Evolutionary conservation across 2,888 invertebrate species (phyloP), one percentile per base, ranked within the genome.

Genomic region (Sclerodermus sp.): DNA sequence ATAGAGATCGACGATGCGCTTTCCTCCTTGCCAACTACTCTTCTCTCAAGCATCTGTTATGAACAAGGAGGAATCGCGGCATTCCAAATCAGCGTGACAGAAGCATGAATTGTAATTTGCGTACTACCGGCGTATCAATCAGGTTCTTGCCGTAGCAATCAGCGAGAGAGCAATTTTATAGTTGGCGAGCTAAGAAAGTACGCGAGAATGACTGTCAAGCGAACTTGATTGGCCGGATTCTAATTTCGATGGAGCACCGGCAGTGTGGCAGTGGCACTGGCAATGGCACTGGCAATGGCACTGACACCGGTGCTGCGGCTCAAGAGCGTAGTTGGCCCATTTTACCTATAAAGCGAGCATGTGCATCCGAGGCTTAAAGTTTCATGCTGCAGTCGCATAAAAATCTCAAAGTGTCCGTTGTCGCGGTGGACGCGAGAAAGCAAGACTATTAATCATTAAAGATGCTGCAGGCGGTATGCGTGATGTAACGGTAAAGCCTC

Each of bases 391-490:
- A 58, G 56, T 67, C 68, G 64, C 65, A 74, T 72, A 71, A 74
- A 72, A 71, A 73, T 68, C 64, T 59, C 63, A 63, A 62, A 71
- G 71, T 70, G 66, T 71, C 64, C 66, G 67, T 64, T 62, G 66
- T 64, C 55, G 60, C 56, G 49, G 63, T 51, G 51, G 53, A 64
- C 53, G 55, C 53, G 56, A 42, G 58, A 55, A 53, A 59, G 49
- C 46, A 51, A 47, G 37, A 61, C 68, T 73, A 74, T 76, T 74
- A 75, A 75, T 75, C 75, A 76, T 62, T 58, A 73, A 70, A 57
- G 68, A 68, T 61, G 64, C 67, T 62, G 58, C 61, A 58, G 60
- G 62, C 15, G 45, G 41, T 16, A 23, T 60, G 60, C 59, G 53
- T 58, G 66, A 60, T 54, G 62, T 73, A 76, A 74, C 76, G 76